Percentiles rank a stretch among this genome's conserved stretches.
Conservation (phyloP, 2,797 vertebrate species). For the Sciaenops ocellatus region DNA sequence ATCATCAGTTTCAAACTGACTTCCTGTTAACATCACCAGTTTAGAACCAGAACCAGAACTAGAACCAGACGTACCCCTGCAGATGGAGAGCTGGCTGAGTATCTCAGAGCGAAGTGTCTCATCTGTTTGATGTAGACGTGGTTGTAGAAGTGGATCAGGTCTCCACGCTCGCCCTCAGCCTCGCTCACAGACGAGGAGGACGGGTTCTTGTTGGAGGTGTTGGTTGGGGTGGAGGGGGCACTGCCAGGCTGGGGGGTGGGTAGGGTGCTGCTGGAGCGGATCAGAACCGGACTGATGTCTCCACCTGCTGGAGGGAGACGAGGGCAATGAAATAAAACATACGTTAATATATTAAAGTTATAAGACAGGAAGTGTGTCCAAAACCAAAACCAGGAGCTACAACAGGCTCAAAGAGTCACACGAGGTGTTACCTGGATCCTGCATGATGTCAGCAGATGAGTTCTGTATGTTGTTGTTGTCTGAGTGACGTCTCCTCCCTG, state of each 20-base stretch:
- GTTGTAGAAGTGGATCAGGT: constrained; percentile 95
- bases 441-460: constrained; percentile 80
- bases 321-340: too few relatives aligned
- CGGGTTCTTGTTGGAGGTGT: constrained; percentile 80
- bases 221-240: constrained; percentile 88
- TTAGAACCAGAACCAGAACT: too few relatives aligned
- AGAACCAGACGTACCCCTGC: constrained; percentile 63
- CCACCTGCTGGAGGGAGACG: constrained; percentile 78
- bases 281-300: constrained; percentile 88
- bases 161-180: constrained; percentile 88
- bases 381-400: too few relatives aligned
- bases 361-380: too few relatives aligned
- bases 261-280: constrained; percentile 92
- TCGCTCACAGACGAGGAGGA: constrained; percentile 36
- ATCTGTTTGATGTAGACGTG: constrained; percentile 90
- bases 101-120: constrained; percentile 89
- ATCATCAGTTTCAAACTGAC: too few relatives aligned
- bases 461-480: constrained; percentile 70
- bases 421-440: constrained; percentile 80
- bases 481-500: constrained; percentile 81
- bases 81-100: constrained; percentile 73
- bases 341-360: not conserved
- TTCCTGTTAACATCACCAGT: too few relatives aligned
- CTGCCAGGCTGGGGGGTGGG: constrained; percentile 88
- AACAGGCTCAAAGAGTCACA: not conserved